Conservation (phyloP, 2,888 invertebrate genomes). For the Dasysyrphus tricinctus region DNA sequence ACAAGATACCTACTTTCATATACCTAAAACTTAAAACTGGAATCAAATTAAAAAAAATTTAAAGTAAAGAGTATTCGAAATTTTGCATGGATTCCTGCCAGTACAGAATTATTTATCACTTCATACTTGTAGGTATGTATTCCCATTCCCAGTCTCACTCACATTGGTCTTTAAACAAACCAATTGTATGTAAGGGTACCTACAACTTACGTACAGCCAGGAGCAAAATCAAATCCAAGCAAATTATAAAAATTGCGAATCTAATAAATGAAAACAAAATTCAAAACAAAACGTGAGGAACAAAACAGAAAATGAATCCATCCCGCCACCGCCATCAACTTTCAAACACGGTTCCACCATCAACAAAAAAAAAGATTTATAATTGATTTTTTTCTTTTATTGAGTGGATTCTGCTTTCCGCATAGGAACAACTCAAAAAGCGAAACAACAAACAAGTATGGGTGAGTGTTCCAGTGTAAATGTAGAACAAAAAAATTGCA, state of each 20-base stretch:
- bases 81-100: too few species aligned
- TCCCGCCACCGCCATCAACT: not conserved
- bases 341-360: not conserved
- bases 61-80: too few species aligned
- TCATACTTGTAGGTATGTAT: too few species aligned
- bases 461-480: conserved; percentile 13
- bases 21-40: too few species aligned
- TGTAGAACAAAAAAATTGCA: conserved; percentile 51
- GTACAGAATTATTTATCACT: too few species aligned
- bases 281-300: conserved; percentile 57
- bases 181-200: too few species aligned
- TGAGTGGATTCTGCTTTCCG: conserved; percentile 40
- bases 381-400: not conserved
- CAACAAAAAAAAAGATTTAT: not conserved
- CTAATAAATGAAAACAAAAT: conserved; percentile 52
- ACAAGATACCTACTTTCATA: too few species aligned
- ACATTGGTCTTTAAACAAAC: too few species aligned
- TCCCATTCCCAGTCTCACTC: too few species aligned
- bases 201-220: not conserved
- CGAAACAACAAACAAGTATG: conserved; percentile 72
- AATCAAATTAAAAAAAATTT: too few species aligned
- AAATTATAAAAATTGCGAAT: conserved; percentile 45
- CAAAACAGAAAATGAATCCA: conserved; percentile 41
- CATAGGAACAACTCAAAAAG: conserved; percentile 75
- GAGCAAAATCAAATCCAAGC: not conserved